Conservation (phyloP, 1,140 invertebrate genomes). For the Plutomurus gul region DNA sequence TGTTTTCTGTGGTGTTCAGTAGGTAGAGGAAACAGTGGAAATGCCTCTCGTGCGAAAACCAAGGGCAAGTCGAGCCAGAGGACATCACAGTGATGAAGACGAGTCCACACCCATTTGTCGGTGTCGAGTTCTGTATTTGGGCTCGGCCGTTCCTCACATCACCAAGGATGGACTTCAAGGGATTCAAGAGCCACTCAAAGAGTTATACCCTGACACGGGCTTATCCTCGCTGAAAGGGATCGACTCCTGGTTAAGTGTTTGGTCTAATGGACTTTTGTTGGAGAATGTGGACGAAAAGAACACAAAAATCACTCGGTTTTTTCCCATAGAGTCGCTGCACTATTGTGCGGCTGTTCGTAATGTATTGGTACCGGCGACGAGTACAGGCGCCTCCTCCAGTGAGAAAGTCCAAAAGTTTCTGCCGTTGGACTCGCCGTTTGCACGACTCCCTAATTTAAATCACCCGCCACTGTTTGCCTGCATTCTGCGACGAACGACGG, state of each 20-base stretch:
- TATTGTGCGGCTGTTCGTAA: slow-evolving; percentile 96
- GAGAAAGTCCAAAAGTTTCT: slow-evolving; percentile 69
- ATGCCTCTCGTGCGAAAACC: slow-evolving; percentile 52
- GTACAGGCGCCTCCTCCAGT: slow-evolving; percentile 62
- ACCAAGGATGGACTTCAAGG: slow-evolving; percentile 97
- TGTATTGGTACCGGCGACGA: slow-evolving; percentile 65
- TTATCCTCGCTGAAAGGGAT: slow-evolving; percentile 84
- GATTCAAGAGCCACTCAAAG: slow-evolving; percentile 94
- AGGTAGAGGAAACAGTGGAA: not conserved
- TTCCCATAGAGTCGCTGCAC: slow-evolving; percentile 94
- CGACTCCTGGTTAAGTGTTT: slow-evolving; percentile 96
- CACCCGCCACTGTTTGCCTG: slow-evolving; percentile 97
- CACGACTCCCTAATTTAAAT: slow-evolving; percentile 77
- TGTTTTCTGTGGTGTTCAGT: not conserved
- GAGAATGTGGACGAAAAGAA: slow-evolving; percentile 96
- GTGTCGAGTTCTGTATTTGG: slow-evolving; percentile 96
- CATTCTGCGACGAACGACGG: slow-evolving; percentile 89
- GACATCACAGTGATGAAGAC: slow-evolving; percentile 54
- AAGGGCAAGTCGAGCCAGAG: slow-evolving; percentile 29
- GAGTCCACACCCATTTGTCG: slow-evolving; percentile 87
- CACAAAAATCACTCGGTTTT: slow-evolving; percentile 93
- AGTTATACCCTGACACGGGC: slow-evolving; percentile 93
- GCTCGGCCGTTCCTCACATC: slow-evolving; percentile 94
- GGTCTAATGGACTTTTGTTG: slow-evolving; percentile 92
- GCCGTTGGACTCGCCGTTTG: slow-evolving; percentile 94